phyloP scores from a whole-genome alignment of 2,888 invertebrate genomes.

The Mythimna pallens region DNA sequence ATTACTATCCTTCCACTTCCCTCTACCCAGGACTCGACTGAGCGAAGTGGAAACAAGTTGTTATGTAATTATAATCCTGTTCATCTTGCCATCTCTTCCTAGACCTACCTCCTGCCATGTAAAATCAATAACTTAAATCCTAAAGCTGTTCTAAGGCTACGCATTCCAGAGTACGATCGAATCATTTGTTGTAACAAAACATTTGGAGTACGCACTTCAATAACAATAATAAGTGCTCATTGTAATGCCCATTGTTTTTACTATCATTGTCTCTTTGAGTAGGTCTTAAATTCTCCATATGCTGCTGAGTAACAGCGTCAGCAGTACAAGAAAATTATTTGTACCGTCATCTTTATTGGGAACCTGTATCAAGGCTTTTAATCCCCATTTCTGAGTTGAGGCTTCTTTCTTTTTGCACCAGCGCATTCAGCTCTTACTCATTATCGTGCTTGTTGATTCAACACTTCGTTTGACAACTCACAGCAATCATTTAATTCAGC shows the following conservation, averaged over 20 bases:
- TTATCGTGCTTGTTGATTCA: neutral
- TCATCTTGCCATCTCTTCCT: neutral
- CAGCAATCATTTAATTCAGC: constrained; percentile 22
- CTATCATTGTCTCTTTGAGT: constrained; percentile 14
- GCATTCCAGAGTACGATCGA: constrained; percentile 1
- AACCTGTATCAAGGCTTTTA: neutral
- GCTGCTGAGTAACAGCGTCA: neutral
- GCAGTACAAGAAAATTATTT: no score
- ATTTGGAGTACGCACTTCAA: constrained; percentile 22
- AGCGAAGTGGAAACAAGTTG: no score
- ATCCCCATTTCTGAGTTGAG: no score
- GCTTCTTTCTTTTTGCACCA: neutral
- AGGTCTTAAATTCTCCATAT: constrained; percentile 14
- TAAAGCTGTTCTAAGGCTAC: neutral
- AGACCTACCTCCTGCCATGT: no score
- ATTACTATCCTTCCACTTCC: neutral
- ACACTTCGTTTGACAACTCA: neutral
- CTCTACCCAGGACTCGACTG: no score
- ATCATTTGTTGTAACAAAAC: constrained; percentile 25
- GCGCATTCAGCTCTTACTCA: neutral
- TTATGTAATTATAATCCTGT: no score
- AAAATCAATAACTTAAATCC: no score
- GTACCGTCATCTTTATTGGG: neutral
- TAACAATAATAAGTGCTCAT: constrained; percentile 42
- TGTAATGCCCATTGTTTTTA: constrained; percentile 26